phyloP scores from a whole-genome alignment of 2,797 vertebrate genomes.

The Phalanger gymnotis region DNA sequence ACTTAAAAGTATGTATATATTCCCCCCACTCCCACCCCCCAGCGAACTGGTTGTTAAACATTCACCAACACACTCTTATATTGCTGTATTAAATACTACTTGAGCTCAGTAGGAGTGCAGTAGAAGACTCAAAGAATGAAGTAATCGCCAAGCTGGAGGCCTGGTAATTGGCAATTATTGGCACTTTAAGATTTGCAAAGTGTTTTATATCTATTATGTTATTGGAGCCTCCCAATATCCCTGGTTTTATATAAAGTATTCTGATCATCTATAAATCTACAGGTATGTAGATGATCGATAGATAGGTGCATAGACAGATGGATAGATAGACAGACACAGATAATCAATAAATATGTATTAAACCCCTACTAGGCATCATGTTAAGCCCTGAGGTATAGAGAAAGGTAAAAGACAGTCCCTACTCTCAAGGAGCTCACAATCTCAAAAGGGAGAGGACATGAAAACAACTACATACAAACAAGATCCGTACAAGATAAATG shows the following conservation, averaged over 20 bases:
- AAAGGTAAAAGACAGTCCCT: neutral
- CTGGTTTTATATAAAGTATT: neutral
- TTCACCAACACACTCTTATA: neutral
- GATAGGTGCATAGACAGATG: neutral
- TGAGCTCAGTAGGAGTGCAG: neutral
- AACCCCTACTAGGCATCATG: neutral
- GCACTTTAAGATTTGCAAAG: neutral
- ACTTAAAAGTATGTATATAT: neutral
- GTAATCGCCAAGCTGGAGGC: neutral
- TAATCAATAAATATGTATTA: too few species aligned
- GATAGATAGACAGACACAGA: too few species aligned
- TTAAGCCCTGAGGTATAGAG: neutral
- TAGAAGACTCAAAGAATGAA: neutral
- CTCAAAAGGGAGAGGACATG: neutral
- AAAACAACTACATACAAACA: neutral
- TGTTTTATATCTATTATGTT: neutral
- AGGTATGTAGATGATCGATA: neutral
- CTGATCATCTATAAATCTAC: neutral
- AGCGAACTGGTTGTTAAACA: neutral
- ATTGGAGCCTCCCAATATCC: neutral
- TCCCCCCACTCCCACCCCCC: too few species aligned
- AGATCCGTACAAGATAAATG: neutral
- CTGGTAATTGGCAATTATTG: neutral
- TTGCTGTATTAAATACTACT: neutral
- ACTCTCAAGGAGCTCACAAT: neutral